Evolutionary conservation across 1,140 invertebrate species (phyloP), one percentile per base, ranked within the genome.

Genomic region (Chelonus insularis): DNA sequence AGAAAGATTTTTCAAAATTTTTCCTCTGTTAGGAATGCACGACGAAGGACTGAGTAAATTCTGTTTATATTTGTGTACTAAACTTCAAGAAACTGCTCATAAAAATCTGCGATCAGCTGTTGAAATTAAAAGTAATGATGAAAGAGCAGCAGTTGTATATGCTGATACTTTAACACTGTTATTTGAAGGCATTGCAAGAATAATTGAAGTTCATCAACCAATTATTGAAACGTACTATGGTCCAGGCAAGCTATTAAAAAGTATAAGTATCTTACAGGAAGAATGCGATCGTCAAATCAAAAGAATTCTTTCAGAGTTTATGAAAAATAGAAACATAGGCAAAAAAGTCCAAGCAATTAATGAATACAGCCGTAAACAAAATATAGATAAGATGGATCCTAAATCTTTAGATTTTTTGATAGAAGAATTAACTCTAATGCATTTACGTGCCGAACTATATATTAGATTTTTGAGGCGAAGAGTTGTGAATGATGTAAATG

Each of bases 1-100:
- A 12, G 96, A 99, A 74, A 79, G 96, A 64, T 96, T 98, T 78
- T 99, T 99, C 75, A 99, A 99, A 82, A 91, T 99, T 71, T 99
- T 99, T 81, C 97, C 97, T 1, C 83, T 99, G 18, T 83, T 99
- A 3, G 94, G 94, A 39, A 91, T 95, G 80, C 92, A 98, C 64
- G 86, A 92, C 41, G 93, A 95, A 72, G 97, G 97, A 0, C 84
- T 99, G 1, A 87, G 89, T 60, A 90, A 95, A 71, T 97, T 98
- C 76, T 93, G 94, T n/a, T 86, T 86, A 16, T 98, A 97, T 79
- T 84, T 99, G 2, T 92, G 92, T 68, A 84, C 87, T 5, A 93
- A 95, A 86, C 72, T 94, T 14, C 84, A 89, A 60, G 86, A 86
- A 34, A 89, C 87, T 50, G 86, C 90, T 1, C 86, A 90, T 58